A percentile compares a stretch with the other conserved stretches of the same genome.
These are phyloP conservation scores for Cryptocephalus primarius DNA, from an alignment of 2,888 invertebrate genomes.

Conservation along the genomic window DNA sequence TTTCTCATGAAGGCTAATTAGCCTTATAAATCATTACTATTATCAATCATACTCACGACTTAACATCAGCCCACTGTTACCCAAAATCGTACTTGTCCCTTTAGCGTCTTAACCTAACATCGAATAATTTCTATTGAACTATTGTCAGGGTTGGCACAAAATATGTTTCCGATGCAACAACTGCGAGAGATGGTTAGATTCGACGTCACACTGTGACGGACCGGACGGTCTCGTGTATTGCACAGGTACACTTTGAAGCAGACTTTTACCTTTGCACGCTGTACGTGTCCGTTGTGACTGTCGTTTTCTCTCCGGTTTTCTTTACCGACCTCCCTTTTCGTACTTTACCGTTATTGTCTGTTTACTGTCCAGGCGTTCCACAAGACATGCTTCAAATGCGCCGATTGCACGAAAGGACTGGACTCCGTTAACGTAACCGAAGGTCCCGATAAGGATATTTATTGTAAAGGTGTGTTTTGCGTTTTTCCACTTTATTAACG, in stretches of 20 bases:
- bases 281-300: background rate
- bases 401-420: conserved; percentile 73
- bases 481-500: background rate
- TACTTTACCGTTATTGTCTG: conserved; percentile 7
- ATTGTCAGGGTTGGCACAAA: conserved; percentile 71
- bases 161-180: conserved; percentile 81
- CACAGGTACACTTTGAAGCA: conserved; percentile 53
- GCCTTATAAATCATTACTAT: no score
- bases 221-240: conserved; percentile 88
- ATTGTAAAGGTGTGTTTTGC: conserved; percentile 79
- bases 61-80: no score
- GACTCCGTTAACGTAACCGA: conserved; percentile 88
- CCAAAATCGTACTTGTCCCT: no score
- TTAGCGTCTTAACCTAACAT: no score
- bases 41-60: no score
- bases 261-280: background rate
- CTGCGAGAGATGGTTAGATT: conserved; percentile 78
- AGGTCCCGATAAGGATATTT: conserved; percentile 91
- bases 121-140: background rate
- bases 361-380: conserved; percentile 62
- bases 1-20: no score
- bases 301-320: background rate
- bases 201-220: conserved; percentile 84
- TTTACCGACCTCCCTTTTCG: background rate
- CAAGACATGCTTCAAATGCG: conserved; percentile 90